Evolutionary conservation across 2,113 vertebrate species (phyloP), one percentile per base, ranked within the genome.

Genomic region (Gymnarchus niloticus): DNA sequence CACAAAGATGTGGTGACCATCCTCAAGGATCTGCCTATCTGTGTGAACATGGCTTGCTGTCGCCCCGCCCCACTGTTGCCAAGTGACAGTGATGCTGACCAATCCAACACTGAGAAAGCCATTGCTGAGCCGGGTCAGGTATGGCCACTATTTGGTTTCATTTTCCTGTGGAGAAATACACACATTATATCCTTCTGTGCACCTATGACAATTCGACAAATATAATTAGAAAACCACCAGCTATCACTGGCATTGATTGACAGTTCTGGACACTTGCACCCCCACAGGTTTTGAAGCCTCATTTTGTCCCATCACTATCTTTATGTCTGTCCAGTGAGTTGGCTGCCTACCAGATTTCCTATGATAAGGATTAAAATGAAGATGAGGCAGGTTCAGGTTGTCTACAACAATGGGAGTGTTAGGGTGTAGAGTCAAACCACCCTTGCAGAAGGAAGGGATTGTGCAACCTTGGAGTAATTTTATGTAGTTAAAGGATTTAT

Each of bases 1-100:
- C 97, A 99, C 89, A 97, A 97, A 88, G 96, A 98, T 90, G 98
- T 99, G 3, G 95, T 99, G 41, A 95, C 90, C 88, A 97, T 99
- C 91, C 92, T 99, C 89, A 99, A 98, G 92, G 97, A 99, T 81
- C 93, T 99, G 56, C 97, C 98, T 0, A 76, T 99, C 85, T 92
- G 89, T 19, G 98, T 98, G 23, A 94, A 93, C 85, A 94, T 99
- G 96, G 96, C 96, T 0, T 99, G 97, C 91, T 99, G 96, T 86
- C 95, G 96, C 83, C 95, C 94, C 0, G 90, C 95, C 78, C 93
- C 93, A 87, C 91, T 93, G 0, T 86, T 91, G 2, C 10, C 89
- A 14, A 9, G 87, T 76, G 93, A 94, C 0, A 54, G 90, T 65
- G 95, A 95, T 84, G 8, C 91, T 19, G 92, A 92, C 23, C 90